These are phyloP conservation scores for Seira sanloemensis DNA, from an alignment of 2,888 invertebrate species.

Conservation along the genomic window DNA sequence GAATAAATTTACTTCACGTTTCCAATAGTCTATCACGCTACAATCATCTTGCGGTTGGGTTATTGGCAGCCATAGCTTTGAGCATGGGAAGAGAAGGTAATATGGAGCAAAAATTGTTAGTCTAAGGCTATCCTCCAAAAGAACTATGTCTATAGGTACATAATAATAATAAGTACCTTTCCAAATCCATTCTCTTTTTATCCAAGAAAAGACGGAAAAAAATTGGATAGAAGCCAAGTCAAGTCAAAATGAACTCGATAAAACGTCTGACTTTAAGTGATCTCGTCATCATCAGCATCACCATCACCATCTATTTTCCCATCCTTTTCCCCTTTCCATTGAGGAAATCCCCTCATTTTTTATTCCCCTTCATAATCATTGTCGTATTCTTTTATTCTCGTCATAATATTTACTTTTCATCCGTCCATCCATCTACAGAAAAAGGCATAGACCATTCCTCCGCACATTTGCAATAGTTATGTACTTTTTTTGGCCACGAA, in stretches of 20 bases:
- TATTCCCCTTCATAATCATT: conserved; percentile 46
- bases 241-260: conserved; percentile 56
- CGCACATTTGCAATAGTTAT: conserved; percentile 30
- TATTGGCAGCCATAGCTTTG: conserved; percentile 12
- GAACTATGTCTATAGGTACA: not conserved
- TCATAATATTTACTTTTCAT: conserved; percentile 16
- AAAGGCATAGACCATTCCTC: not conserved
- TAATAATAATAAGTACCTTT: too few species aligned
- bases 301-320: conserved; percentile 14
- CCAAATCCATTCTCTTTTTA: not conserved
- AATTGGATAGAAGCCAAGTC: conserved; percentile 54
- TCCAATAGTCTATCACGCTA: not conserved
- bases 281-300: conserved; percentile 55
- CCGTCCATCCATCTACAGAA: not conserved
- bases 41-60: not conserved
- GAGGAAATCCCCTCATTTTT: conserved; percentile 14
- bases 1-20: not conserved
- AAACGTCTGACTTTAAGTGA: conserved; percentile 57
- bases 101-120: too few species aligned
- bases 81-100: too few species aligned
- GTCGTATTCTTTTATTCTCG: conserved; percentile 33
- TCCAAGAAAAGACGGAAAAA: not conserved
- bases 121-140: too few species aligned
- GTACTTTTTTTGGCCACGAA: conserved; percentile 20
- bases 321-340: conserved; percentile 27